phyloP scores from a whole-genome alignment of 2,113 vertebrate species.

The Melanotaenia duboulayi region DNA sequence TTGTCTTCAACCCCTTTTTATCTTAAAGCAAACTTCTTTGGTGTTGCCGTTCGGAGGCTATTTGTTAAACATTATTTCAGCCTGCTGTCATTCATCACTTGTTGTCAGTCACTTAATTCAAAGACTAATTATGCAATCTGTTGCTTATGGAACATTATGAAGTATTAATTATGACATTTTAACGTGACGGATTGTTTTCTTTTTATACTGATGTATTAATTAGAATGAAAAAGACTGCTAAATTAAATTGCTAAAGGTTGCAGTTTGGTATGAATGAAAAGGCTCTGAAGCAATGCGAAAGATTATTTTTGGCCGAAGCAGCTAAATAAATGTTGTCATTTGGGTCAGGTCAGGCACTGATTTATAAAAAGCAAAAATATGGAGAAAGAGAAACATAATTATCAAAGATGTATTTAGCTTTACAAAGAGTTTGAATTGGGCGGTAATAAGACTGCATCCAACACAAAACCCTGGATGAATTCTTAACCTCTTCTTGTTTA shows the following conservation, averaged over 20 bases:
- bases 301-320: not conserved
- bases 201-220: not conserved
- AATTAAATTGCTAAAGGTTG: not conserved
- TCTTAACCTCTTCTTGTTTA: not conserved
- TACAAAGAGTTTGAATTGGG: not conserved
- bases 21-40: constrained; percentile 13
- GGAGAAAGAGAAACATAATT: not conserved
- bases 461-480: not conserved
- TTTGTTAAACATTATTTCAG: constrained; percentile 10
- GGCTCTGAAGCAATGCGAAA: not conserved
- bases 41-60: constrained; percentile 9
- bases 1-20: constrained; percentile 26
- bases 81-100: constrained; percentile 44
- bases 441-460: too few relatives aligned
- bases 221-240: not conserved
- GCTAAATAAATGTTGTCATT: constrained; percentile 21
- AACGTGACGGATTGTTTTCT: constrained; percentile 28
- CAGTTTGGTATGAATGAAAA: not conserved
- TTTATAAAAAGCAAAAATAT: constrained; percentile 17
- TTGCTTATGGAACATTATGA: constrained; percentile 20
- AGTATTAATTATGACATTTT: constrained; percentile 55
- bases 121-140: constrained; percentile 41
- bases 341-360: constrained; percentile 27
- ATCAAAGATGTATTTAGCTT: not conserved
- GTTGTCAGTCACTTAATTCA: constrained; percentile 44